A percentile compares a stretch with the other conserved stretches of the same genome.
phyloP scores from a whole-genome alignment of 2,113 vertebrate species.

The Cryptomyrus ogoouensis region DNA sequence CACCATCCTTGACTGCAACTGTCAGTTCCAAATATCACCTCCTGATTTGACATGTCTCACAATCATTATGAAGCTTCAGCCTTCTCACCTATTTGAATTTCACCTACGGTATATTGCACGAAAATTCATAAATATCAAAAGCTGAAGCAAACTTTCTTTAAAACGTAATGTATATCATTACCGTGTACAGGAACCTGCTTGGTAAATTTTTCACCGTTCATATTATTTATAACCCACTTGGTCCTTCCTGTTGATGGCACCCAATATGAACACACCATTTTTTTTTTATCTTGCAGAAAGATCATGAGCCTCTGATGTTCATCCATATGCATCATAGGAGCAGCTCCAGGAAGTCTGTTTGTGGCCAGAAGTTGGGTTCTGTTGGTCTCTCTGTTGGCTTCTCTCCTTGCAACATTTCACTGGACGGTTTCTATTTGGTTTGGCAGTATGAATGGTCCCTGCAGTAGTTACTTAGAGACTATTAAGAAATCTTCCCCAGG shows the following conservation, averaged over 20 bases:
- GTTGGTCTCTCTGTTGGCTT: neutral
- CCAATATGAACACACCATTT: neutral
- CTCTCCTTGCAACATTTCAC: neutral
- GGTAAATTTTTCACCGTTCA: neutral
- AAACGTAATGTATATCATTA: neutral
- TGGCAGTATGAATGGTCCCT: neutral
- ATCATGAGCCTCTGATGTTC: neutral
- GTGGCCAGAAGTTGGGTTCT: neutral
- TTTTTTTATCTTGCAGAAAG: neutral
- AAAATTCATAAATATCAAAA: slow-evolving; percentile 3
- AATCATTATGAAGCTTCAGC: neutral
- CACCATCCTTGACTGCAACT: neutral
- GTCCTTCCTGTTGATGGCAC: neutral
- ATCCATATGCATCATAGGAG: neutral
- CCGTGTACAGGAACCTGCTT: neutral
- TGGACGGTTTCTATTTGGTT: too few species aligned
- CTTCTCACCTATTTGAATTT: neutral
- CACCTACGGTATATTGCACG: neutral
- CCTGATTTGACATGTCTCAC: neutral
- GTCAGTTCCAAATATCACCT: neutral
- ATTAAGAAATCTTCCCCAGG: neutral
- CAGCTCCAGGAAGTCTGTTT: neutral
- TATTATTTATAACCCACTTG: slow-evolving; percentile 13
- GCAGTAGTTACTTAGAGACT: neutral
- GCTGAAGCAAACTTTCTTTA: neutral